Conservation (phyloP, 2,797 vertebrate genomes). For the Acridotheres tristis region DNA sequence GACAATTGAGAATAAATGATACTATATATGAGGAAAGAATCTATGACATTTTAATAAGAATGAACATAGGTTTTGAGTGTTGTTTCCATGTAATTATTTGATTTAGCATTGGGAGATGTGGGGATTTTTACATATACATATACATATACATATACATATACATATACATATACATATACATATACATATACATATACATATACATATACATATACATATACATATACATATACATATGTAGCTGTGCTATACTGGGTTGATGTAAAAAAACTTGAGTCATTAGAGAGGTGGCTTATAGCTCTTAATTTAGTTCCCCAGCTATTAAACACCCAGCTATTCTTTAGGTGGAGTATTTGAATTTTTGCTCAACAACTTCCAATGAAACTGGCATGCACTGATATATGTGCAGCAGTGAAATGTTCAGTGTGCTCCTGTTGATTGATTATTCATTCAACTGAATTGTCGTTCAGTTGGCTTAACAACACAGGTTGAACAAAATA, state of each 20-base stretch:
- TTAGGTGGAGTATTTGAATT: background rate
- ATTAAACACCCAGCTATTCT: background rate
- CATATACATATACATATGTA: background rate
- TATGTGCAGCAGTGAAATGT: background rate
- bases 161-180: background rate
- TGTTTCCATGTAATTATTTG: background rate
- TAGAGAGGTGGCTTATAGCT: background rate
- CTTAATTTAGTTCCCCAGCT: background rate
- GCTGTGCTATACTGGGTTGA: background rate
- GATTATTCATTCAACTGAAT: background rate
- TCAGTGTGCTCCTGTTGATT: background rate
- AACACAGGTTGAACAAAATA: background rate
- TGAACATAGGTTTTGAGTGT: background rate
- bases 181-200: too few relatives aligned
- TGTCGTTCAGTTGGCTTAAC: background rate
- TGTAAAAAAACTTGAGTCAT: background rate
- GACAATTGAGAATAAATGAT: slow-evolving; percentile 3
- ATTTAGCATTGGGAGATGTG: background rate
- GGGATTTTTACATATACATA: background rate
- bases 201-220: too few relatives aligned
- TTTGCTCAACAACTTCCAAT: background rate
- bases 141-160: background rate
- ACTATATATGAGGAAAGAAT: slow-evolving; percentile 1
- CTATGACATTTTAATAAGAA: background rate
- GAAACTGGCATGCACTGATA: background rate